Conservation (phyloP, 1,140 invertebrate species). For the Saccostrea glomerata region DNA sequence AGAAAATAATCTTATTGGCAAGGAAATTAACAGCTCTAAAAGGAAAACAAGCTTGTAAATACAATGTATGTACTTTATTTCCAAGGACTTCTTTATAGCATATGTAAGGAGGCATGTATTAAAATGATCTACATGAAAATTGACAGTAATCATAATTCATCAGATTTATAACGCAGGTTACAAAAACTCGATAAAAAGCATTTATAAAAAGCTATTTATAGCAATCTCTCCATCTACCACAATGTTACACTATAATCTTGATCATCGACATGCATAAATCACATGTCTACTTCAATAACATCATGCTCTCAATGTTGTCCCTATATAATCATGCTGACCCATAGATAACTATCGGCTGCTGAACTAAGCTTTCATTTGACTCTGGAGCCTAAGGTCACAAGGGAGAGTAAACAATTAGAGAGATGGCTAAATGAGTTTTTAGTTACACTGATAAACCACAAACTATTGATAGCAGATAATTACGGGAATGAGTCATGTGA, state of each 20-base stretch:
- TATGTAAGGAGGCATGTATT: background rate
- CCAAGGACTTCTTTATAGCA: background rate
- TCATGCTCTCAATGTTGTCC: background rate
- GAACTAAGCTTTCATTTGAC: background rate
- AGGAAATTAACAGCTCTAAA: background rate
- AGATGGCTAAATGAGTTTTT: slow-evolving; percentile 19
- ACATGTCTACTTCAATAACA: background rate
- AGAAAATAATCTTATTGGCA: background rate
- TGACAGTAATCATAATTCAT: background rate
- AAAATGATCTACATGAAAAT: background rate
- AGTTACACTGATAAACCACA: slow-evolving; percentile 33
- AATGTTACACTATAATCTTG: background rate
- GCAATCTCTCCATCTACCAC: background rate
- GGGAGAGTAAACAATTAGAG: slow-evolving; percentile 24
- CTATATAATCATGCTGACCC: background rate
- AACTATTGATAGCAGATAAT: slow-evolving; percentile 24
- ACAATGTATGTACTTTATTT: background rate
- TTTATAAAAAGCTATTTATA: background rate
- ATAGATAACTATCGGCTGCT: background rate
- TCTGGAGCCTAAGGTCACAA: background rate
- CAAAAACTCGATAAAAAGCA: too few species aligned
- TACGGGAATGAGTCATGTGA: slow-evolving; percentile 20
- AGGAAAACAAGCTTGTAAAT: background rate
- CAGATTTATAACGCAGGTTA: too few species aligned
- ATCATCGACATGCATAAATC: slow-evolving; percentile 20